Percentiles rank a stretch among this genome's conserved stretches.
These are phyloP conservation scores for Neoitamus cyanurus DNA, from an alignment of 2,888 invertebrate genomes.

Conservation along the genomic window DNA sequence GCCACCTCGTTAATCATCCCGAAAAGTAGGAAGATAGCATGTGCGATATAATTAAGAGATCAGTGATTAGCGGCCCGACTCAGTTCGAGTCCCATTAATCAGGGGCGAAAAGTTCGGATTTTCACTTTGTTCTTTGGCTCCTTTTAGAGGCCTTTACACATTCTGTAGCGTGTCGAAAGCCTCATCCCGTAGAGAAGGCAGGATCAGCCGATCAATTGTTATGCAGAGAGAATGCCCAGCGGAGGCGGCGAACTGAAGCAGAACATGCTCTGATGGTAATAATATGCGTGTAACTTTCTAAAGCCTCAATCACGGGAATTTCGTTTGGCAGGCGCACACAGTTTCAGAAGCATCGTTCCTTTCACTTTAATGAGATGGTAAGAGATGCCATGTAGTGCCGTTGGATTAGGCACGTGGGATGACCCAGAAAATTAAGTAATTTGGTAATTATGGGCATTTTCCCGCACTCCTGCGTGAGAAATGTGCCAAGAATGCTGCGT, in stretches of 20 bases:
- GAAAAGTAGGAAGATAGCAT: not conserved
- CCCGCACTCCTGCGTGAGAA: not conserved
- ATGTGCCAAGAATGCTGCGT: not conserved
- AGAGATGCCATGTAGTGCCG: not conserved
- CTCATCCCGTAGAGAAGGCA: not conserved
- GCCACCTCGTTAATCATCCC: not conserved
- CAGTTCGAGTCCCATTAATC: constrained; percentile 31
- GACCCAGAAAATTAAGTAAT: not conserved
- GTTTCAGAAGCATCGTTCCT: not conserved
- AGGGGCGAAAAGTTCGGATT: not conserved
- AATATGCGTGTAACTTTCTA: not conserved
- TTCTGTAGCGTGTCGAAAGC: not conserved
- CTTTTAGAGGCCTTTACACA: not conserved
- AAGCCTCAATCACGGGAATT: not conserved
- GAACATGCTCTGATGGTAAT: not conserved
- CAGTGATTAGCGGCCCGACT: constrained; percentile 15
- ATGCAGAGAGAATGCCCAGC: not conserved
- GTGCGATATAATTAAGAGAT: constrained; percentile 35
- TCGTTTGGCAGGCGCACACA: not conserved
- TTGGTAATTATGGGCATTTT: not conserved
- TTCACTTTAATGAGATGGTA: not conserved
- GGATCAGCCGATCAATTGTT: not conserved
- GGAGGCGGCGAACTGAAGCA: not conserved
- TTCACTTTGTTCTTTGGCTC: not conserved
- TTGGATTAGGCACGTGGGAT: not conserved